phyloP scores from a whole-genome alignment of 2,113 vertebrate genomes.

The Pterocles gutturalis region DNA sequence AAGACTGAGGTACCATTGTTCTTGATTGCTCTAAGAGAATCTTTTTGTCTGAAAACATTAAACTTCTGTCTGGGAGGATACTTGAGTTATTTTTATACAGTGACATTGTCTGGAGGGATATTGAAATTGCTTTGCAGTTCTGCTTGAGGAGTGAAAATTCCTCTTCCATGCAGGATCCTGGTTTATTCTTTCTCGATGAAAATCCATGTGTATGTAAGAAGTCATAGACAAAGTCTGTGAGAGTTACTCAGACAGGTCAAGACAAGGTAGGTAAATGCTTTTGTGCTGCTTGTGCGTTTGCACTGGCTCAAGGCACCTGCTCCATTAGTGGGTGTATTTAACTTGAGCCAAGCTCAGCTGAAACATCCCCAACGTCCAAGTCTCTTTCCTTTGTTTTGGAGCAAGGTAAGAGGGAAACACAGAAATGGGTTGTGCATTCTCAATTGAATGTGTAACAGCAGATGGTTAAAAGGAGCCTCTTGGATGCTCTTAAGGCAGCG shows the following conservation, averaged over 20 bases:
- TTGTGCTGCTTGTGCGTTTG: neutral
- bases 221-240: neutral
- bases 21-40: neutral
- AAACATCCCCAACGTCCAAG: neutral
- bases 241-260: neutral
- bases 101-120: neutral
- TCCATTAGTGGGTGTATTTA: neutral
- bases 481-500: neutral
- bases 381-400: neutral
- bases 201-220: neutral
- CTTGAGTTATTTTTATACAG: neutral
- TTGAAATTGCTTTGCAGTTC: neutral
- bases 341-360: neutral
- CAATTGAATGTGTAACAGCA: neutral
- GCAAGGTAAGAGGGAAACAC: neutral
- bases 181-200: neutral
- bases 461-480: conserved; percentile 16
- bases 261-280: neutral
- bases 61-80: neutral
- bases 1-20: neutral
- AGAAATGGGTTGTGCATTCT: neutral
- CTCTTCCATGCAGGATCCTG: neutral
- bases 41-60: neutral
- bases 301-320: neutral
- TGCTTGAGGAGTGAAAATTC: neutral